Evolutionary conservation across 2,797 vertebrate species (phyloP).

Genomic region (Apogon talboti): DNA sequence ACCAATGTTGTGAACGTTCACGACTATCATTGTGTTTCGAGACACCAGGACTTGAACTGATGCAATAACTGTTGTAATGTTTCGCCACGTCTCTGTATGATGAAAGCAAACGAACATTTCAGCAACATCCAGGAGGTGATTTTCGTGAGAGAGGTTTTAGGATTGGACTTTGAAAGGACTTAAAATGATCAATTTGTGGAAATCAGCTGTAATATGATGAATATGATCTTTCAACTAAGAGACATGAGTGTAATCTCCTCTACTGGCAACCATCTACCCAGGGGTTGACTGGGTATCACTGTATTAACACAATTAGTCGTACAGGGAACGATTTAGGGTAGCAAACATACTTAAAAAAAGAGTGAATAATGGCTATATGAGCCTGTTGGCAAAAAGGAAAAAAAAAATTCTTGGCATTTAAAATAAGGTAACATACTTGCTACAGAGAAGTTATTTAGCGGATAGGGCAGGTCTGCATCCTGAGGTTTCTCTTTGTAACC

Average conservation of each 20-base stretch:
- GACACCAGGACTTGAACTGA: slow-evolving; percentile 24
- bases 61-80: slow-evolving; percentile 26
- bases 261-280: slow-evolving; percentile 6
- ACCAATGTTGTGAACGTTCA: slow-evolving; percentile 25
- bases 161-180: slow-evolving; percentile 1
- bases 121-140: slow-evolving; percentile 17
- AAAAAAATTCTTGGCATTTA: neutral
- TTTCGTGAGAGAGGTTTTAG: slow-evolving; percentile 5
- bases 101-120: slow-evolving; percentile 38
- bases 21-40: slow-evolving; percentile 32
- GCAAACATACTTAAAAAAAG: no score
- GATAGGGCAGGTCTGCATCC: slow-evolving; percentile 96
- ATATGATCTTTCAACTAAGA: slow-evolving; percentile 5
- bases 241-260: neutral
- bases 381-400: neutral
- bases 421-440: slow-evolving; percentile 88
- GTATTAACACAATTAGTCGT: neutral
- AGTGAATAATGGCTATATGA: no score
- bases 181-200: slow-evolving; percentile 2
- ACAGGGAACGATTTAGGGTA: neutral
- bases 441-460: slow-evolving; percentile 98
- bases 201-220: neutral
- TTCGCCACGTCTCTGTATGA: slow-evolving; percentile 27
- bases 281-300: neutral
- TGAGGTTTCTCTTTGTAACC: slow-evolving; percentile 99